phyloP scores from a whole-genome alignment of 2,797 vertebrate species.

The Fundulus diaphanus region DNA sequence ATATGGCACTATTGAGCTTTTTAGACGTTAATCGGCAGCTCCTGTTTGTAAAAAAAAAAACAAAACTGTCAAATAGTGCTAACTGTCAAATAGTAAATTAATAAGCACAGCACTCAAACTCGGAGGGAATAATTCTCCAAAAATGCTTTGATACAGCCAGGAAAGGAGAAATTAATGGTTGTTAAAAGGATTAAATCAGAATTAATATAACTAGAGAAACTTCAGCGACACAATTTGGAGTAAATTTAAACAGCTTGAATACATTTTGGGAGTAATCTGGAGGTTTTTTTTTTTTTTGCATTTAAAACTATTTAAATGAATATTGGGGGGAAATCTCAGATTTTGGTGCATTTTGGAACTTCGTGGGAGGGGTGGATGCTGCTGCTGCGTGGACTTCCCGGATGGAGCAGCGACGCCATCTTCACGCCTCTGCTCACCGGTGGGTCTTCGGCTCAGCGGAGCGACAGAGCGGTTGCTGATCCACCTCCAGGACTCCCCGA shows the following conservation, averaged over 20 bases:
- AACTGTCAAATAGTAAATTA: too few relatives aligned
- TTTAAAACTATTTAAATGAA: background rate
- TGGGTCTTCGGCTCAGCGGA: constrained; percentile 68
- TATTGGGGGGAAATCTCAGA: background rate
- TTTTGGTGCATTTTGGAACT: constrained; percentile 14
- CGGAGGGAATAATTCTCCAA: too few relatives aligned
- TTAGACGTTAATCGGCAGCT: too few relatives aligned
- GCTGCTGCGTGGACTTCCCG: constrained; percentile 68
- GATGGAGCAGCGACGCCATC: constrained; percentile 80
- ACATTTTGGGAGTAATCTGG: background rate
- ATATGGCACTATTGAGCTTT: too few relatives aligned
- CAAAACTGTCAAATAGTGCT: too few relatives aligned
- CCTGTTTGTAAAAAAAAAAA: too few relatives aligned
- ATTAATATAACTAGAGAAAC: background rate
- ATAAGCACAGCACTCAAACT: too few relatives aligned
- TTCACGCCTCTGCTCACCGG: constrained; percentile 78
- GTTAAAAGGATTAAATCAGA: background rate
- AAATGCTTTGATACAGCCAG: too few relatives aligned
- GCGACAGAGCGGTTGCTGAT: constrained; percentile 74
- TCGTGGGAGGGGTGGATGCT: constrained; percentile 20
- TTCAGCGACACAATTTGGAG: background rate
- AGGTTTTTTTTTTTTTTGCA: background rate
- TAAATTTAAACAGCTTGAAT: background rate
- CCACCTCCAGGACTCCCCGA: constrained; percentile 63
- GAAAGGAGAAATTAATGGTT: background rate